These are phyloP conservation scores for Trissoscelio sp. DNA, from an alignment of 2,888 invertebrate genomes.

Conservation along the genomic window DNA sequence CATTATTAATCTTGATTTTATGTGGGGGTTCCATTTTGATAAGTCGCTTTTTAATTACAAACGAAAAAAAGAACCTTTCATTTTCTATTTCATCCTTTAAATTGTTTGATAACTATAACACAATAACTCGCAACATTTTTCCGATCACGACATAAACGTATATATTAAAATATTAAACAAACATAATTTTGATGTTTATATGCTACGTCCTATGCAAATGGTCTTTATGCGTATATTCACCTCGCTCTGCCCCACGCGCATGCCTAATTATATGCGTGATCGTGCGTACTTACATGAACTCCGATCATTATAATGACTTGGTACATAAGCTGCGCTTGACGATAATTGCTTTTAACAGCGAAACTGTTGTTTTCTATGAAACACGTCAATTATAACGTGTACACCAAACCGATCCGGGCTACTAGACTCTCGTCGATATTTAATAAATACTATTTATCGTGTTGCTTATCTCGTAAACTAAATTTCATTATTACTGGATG, in stretches of 20 bases:
- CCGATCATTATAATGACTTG: slow-evolving; percentile 69
- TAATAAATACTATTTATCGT: slow-evolving; percentile 57
- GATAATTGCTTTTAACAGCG: slow-evolving; percentile 65
- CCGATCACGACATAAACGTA: slow-evolving; percentile 8
- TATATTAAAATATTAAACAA: slow-evolving; percentile 63
- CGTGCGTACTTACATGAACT: slow-evolving; percentile 64
- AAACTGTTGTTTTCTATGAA: slow-evolving; percentile 66
- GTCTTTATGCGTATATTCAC: slow-evolving; percentile 68
- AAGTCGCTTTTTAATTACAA: slow-evolving; percentile 23
- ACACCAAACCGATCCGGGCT: slow-evolving; percentile 34
- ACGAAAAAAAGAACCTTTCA: background rate
- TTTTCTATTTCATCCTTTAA: slow-evolving; percentile 18
- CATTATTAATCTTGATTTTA: slow-evolving; percentile 43
- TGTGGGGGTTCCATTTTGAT: slow-evolving; percentile 27
- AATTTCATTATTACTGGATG: slow-evolving; percentile 60
- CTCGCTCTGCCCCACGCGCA: slow-evolving; percentile 58
- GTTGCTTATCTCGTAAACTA: slow-evolving; percentile 58
- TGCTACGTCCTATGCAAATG: slow-evolving; percentile 59
- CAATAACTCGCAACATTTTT: slow-evolving; percentile 34
- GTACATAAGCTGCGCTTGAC: slow-evolving; percentile 63
- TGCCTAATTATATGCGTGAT: slow-evolving; percentile 69
- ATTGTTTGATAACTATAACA: slow-evolving; percentile 5
- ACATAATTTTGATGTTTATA: slow-evolving; percentile 60
- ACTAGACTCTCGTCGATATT: slow-evolving; percentile 29
- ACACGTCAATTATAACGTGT: slow-evolving; percentile 67